These are phyloP conservation scores for Hephaestus fuliginosus DNA, from an alignment of 2,797 vertebrate genomes.

Conservation along the genomic window DNA sequence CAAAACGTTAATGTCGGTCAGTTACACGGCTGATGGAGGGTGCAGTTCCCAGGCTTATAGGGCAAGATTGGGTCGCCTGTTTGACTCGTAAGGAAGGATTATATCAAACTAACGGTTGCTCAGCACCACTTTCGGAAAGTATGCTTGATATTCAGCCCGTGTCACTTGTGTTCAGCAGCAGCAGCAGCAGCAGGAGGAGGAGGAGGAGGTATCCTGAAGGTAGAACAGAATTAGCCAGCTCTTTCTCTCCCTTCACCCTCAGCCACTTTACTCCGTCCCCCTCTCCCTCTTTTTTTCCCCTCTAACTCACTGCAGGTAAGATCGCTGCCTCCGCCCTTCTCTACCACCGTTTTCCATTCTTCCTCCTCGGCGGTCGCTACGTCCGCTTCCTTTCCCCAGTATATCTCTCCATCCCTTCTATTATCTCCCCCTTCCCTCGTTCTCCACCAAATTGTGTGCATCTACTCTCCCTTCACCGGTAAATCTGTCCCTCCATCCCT, in stretches of 20 bases:
- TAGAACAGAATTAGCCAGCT: slow-evolving; percentile 60
- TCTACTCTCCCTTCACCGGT: background rate
- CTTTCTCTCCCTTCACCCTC: slow-evolving; percentile 38
- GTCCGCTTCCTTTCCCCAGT: slow-evolving; percentile 22
- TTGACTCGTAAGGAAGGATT: slow-evolving; percentile 26
- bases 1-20: slow-evolving; percentile 13
- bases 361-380: slow-evolving; percentile 21
- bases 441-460: slow-evolving; percentile 14
- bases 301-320: slow-evolving; percentile 50
- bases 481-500: slow-evolving; percentile 10
- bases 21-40: slow-evolving; percentile 30
- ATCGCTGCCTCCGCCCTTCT: slow-evolving; percentile 30
- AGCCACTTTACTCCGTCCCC: slow-evolving; percentile 7
- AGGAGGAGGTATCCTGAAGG: slow-evolving; percentile 66
- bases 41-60: slow-evolving; percentile 11
- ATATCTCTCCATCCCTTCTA: slow-evolving; percentile 30
- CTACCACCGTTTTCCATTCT: slow-evolving; percentile 16
- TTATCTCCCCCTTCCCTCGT: slow-evolving; percentile 5
- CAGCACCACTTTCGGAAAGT: slow-evolving; percentile 21
- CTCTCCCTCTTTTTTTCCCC: background rate
- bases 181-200: background rate
- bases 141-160: slow-evolving; percentile 53
- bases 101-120: slow-evolving; percentile 36
- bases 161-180: slow-evolving; percentile 40
- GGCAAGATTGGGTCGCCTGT: slow-evolving; percentile 20